Base-by-base conservation (phyloP, 2,797 vertebrate species). In the Enoplosus armatus region DNA sequence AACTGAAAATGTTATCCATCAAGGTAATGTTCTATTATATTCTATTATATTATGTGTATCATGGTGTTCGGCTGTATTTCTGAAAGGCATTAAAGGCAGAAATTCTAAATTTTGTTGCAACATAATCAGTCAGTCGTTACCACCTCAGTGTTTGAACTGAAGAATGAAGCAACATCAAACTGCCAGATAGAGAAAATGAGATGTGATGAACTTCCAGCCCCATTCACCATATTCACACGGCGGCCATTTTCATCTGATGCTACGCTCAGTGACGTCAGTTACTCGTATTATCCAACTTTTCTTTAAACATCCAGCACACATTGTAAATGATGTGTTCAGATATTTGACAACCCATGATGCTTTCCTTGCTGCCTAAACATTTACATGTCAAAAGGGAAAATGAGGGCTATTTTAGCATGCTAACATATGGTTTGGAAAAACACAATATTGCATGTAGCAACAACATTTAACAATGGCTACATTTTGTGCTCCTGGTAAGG, bases 71-170 rank as follows among this genome's bases (percentile, higher is more conserved):
- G 39, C 8, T 29, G 37, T 29, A 29, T 43, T 22, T 59, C 27
- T 35, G 11, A 73, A 47, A 74, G 3, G 0, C 8, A 68, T 45
- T 37, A 16, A 43, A 55, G 31, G 43, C 24, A 45, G 9, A 7
- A 67, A 8, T 8, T 58, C 45, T 29, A 31, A 18, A 9, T 14
- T 39, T 33, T 51, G 33, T 33, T 24, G 27, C 27, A 61, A 33
- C 35, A 33, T 8, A 70, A 60, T 39, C 24, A 41, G 15, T 22
- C 59, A 61, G 29, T 11, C 16, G 43, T 24, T 59, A n/a, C 45
- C 20, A 50, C 35, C 3, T 55, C 20, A 6, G 37, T 8, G 20
- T 76, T 72, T 72, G 45, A 72, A 76, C 9, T 41, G 20, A 63
- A 37, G 15, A 53, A 51, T 58, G 33, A 31, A 47, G n/a, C 20